These are phyloP conservation scores for Chymomyza fuscimana DNA, from an alignment of 2,888 invertebrate species.

Conservation along the genomic window DNA sequence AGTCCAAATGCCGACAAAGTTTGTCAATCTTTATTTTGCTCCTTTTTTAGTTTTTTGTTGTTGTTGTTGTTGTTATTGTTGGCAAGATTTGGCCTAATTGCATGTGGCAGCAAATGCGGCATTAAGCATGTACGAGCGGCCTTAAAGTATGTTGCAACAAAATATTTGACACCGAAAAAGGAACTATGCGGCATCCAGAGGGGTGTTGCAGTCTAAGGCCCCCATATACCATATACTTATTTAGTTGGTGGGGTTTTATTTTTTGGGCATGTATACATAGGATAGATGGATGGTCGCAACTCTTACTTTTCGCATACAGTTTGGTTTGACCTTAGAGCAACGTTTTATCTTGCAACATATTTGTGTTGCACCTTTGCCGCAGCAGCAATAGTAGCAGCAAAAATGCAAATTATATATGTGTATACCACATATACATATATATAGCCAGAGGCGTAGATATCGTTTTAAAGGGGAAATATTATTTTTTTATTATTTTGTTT, in stretches of 20 bases:
- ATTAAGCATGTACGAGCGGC: constrained; percentile 20
- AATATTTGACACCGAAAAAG: constrained; percentile 7
- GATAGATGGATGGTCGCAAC: background rate
- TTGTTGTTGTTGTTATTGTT: background rate
- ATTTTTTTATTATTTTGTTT: no score
- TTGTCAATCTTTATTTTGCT: constrained; percentile 13
- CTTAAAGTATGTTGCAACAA: constrained; percentile 26
- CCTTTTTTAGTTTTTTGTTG: background rate
- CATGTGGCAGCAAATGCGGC: constrained; percentile 20
- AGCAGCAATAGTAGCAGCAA: constrained; percentile 25
- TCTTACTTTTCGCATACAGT: constrained; percentile 28
- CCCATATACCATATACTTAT: constrained; percentile 18
- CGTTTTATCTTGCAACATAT: constrained; percentile 26
- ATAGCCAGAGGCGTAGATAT: no score
- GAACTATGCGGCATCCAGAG: background rate
- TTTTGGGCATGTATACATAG: background rate
- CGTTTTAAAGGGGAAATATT: no score
- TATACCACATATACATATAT: no score
- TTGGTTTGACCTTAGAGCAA: constrained; percentile 37
- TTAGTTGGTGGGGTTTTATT: background rate
- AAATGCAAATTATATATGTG: constrained; percentile 44
- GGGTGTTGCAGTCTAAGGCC: constrained; percentile 4
- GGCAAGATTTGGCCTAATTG: constrained; percentile 16
- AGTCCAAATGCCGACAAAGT: constrained; percentile 1
- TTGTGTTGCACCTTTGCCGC: constrained; percentile 24